Evolutionary conservation across 2,888 invertebrate genomes (phyloP), one percentile per base, ranked within the genome.

Genomic region (Ectemnius continuus): DNA sequence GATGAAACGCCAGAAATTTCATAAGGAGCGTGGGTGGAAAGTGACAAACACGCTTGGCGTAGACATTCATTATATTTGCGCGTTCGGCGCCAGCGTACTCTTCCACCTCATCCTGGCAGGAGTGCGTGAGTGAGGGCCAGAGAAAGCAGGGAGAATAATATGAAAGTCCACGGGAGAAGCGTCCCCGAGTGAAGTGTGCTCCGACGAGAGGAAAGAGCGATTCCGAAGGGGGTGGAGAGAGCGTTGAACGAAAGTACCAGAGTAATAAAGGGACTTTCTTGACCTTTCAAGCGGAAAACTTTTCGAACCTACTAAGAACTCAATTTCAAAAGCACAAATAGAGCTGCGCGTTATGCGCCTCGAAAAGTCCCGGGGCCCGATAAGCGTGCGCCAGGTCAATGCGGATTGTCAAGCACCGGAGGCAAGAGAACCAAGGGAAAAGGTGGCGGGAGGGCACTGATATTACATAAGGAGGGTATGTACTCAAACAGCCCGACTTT

Each of bases 231-330:
- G 52, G 52, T 16, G n/a, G 16, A 67, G 68, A 48, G 58, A 66
- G 67, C 20, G 69, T 65, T 56, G 68, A 48, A 23, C 20, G 36
- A 63, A 76, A 73, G 72, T 73, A 70, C 67, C 28, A 23, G 61
- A 62, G 73, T 80, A 82, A 84, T 79, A 81, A 79, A 79, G 76
- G 71, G 76, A 80, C 76, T 84, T 70, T 78, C 66, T 61, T 71
- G 64, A 65, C 74, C 70, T 78, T 70, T 65, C 84, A 57, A 80
- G 75, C 70, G 13, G 66, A 62, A 76, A 83, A 79, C 75, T 83
- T 82, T 80, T n/a, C 61, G 67, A 66, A 68, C 59, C 56, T 57
- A 18, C 26, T 11, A 28, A 56, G 62, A 73, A 45, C 36, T 62
- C 75, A 65, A 68, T 78, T 74, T 67, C 58, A 66, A 59, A 71